These are phyloP conservation scores for Neomonachus schauinslandi DNA, from an alignment of 2,113 vertebrate genomes.

Conservation along the genomic window DNA sequence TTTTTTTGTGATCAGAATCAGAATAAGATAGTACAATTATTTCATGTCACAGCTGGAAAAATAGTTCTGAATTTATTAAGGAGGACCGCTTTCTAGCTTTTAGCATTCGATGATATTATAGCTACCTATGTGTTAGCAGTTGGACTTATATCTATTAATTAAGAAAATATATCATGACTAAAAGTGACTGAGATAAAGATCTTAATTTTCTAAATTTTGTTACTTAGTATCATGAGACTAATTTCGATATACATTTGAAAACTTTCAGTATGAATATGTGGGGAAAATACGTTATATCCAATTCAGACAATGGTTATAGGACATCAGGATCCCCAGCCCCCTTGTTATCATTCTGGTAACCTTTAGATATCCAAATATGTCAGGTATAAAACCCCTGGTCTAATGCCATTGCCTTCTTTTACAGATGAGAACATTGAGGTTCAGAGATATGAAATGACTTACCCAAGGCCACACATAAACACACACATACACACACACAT, in stretches of 20 bases:
- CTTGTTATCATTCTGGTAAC: not conserved
- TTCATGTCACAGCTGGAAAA: not conserved
- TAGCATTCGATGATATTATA: not conserved
- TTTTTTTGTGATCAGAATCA: constrained; percentile 10
- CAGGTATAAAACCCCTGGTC: not conserved
- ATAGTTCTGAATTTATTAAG: not conserved
- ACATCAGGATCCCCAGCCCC: not conserved
- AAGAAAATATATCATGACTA: not conserved
- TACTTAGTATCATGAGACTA: not conserved
- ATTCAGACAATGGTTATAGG: not conserved
- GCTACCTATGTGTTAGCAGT: not conserved
- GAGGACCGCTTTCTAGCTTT: not conserved
- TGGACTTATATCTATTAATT: not conserved
- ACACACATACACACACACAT: not conserved
- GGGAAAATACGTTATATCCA: not conserved
- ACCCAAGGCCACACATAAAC: not conserved
- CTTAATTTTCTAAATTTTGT: not conserved
- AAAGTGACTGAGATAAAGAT: not conserved
- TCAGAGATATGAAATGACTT: not conserved
- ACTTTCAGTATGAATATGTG: not conserved
- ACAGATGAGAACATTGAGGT: not conserved
- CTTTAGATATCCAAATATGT: not conserved
- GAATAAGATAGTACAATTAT: not conserved
- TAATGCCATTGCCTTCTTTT: not conserved
- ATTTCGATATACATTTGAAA: not conserved